Evolutionary conservation across 2,797 vertebrate genomes (phyloP).

Genomic region (Delichon dasypus): DNA sequence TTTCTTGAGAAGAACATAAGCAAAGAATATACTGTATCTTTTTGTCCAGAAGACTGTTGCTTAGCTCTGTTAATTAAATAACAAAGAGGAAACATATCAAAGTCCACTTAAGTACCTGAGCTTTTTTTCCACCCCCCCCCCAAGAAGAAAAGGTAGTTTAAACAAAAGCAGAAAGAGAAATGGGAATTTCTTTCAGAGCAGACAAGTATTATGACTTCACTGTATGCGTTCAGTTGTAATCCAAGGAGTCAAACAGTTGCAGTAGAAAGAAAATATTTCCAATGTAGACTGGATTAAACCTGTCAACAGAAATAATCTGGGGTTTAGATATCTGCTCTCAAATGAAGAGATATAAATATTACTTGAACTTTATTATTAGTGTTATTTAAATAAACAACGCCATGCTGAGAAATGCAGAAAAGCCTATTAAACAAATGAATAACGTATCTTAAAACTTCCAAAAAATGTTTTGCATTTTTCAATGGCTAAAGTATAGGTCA

Average conservation of each 20-base stretch:
- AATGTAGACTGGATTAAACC: background rate
- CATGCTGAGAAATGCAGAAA: background rate
- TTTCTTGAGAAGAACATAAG: background rate
- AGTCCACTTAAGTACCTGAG: background rate
- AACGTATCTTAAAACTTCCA: background rate
- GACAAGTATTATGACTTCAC: background rate
- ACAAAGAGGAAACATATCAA: background rate
- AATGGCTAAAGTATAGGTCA: background rate
- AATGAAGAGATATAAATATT: background rate
- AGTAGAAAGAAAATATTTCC: background rate
- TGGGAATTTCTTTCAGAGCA: background rate
- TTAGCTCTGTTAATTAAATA: background rate
- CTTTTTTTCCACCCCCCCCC: fast-evolving
- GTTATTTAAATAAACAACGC: background rate
- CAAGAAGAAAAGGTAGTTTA: background rate
- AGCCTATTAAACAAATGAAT: background rate
- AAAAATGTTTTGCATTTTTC: background rate
- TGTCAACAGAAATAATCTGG: background rate
- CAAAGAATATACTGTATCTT: background rate
- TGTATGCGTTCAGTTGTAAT: background rate
- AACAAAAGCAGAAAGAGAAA: background rate
- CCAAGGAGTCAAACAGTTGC: background rate
- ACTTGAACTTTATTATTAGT: background rate
- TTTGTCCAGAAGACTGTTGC: background rate
- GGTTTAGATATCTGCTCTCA: background rate